phyloP scores from a whole-genome alignment of 2,113 vertebrate species.

The Phyllopteryx taeniolatus region DNA sequence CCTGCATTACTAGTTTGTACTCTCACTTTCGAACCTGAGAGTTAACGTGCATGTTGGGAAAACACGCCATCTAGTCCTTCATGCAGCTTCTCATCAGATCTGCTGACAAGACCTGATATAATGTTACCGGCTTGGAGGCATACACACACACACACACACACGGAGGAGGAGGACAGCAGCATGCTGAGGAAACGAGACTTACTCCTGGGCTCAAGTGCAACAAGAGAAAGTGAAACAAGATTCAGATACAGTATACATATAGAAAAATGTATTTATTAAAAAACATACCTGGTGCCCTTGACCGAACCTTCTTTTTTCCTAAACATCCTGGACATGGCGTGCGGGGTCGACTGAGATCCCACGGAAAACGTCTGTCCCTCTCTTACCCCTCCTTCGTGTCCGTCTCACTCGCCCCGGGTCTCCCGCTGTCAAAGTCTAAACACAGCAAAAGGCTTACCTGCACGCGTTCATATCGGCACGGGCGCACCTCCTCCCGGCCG shows the following conservation, averaged over 20 bases:
- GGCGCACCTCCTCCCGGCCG: conserved; percentile 64
- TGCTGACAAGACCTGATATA: neutral
- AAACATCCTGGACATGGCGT: conserved; percentile 55
- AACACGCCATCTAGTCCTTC: neutral
- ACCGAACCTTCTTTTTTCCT: conserved; percentile 54
- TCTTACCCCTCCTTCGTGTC: conserved; percentile 32
- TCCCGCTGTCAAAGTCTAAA: conserved; percentile 22
- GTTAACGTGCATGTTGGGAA: neutral
- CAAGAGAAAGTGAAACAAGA: conserved; percentile 20
- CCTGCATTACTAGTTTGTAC: neutral
- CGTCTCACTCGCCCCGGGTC: conserved; percentile 36
- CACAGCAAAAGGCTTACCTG: conserved; percentile 21
- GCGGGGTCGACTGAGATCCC: conserved; percentile 23
- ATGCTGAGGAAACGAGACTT: conserved; percentile 49
- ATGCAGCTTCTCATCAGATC: neutral
- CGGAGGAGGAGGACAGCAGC: conserved; percentile 40
- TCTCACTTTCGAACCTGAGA: neutral
- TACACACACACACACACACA: neutral
- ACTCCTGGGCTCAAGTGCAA: conserved; percentile 13
- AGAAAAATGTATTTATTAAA: conserved; percentile 11
- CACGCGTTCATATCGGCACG: conserved; percentile 33
- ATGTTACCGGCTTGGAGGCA: neutral
- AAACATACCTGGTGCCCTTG: conserved; percentile 65
- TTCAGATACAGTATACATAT: conserved; percentile 32
- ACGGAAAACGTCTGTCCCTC: conserved; percentile 28